A percentile compares a stretch with the other conserved stretches of the same genome.
Evolutionary conservation across 2,888 invertebrate species (phyloP).

Genomic region (Eugnorisma glareosa): DNA sequence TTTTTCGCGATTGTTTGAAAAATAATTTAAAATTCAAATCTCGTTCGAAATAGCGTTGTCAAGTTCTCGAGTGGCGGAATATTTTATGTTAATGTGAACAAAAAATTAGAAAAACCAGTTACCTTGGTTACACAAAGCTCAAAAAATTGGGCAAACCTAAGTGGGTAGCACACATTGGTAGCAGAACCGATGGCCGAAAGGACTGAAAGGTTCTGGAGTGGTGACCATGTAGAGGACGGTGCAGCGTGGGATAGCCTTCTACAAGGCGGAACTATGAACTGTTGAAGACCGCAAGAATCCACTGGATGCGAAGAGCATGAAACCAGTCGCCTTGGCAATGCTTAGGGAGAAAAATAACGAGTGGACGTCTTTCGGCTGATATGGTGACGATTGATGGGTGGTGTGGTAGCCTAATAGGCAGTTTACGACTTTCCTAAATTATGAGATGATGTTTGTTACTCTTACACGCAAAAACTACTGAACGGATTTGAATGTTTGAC

Average conservation of each 20-base stretch:
- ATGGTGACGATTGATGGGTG: no score
- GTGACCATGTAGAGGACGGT: not conserved
- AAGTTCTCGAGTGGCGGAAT: not conserved
- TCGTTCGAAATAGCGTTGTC: not conserved
- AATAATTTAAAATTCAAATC: constrained; percentile 45
- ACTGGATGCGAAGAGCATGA: no score
- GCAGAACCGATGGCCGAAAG: not conserved
- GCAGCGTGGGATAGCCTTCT: not conserved
- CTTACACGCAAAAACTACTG: not conserved
- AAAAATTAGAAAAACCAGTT: not conserved
- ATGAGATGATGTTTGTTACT: no score
- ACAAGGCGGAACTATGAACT: not conserved
- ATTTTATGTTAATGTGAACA: not conserved
- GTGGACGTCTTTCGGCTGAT: no score
- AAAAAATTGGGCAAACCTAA: not conserved
- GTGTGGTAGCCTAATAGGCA: no score
- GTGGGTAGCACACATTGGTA: not conserved
- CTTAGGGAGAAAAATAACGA: no score
- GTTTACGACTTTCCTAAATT: no score
- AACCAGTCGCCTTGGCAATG: no score
- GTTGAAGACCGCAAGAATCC: no score
- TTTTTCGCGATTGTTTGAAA: constrained; percentile 4
- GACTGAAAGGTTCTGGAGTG: not conserved
- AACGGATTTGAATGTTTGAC: not conserved
- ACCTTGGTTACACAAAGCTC: not conserved